These are phyloP conservation scores for Clarias laeviceps DNA, from an alignment of 2,797 vertebrate genomes.

Conservation along the genomic window DNA sequence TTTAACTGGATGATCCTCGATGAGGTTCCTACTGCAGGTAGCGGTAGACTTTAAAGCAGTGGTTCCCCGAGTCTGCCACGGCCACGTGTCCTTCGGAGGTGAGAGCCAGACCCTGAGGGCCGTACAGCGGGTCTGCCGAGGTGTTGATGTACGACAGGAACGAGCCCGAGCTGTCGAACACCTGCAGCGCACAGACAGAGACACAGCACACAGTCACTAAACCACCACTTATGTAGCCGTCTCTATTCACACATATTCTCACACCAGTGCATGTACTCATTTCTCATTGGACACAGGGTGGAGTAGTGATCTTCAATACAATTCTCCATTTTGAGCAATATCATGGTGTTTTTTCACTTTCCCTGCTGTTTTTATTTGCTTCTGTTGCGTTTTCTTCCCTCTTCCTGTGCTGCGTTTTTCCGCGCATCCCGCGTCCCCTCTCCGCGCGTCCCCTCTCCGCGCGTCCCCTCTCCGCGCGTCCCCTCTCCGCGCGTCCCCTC, in stretches of 20 bases:
- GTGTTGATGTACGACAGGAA: conserved; percentile 99
- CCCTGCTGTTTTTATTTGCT: too few relatives aligned
- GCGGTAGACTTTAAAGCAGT: conserved; percentile 98
- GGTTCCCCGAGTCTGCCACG: conserved; percentile 95
- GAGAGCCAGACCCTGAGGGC: conserved; percentile 92
- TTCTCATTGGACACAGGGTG: too few relatives aligned
- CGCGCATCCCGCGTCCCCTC: too few relatives aligned
- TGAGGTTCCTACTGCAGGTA: conserved; percentile 86
- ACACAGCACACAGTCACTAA: background rate
- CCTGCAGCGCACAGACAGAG: background rate
- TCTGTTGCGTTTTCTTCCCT: too few relatives aligned
- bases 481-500: too few relatives aligned
- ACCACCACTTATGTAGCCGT: background rate
- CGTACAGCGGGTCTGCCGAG: conserved; percentile 90
- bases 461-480: too few relatives aligned
- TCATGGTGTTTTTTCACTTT: too few relatives aligned
- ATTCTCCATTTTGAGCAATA: too few relatives aligned
- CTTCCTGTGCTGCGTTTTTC: too few relatives aligned
- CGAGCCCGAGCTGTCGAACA: conserved; percentile 81
- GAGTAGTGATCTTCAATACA: too few relatives aligned
- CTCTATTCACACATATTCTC: background rate
- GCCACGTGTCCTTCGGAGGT: conserved; percentile 95
- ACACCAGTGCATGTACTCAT: background rate
- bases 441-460: too few relatives aligned
- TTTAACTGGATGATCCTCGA: conserved; percentile 61